Evolutionary conservation across 2,113 vertebrate species (phyloP).

Genomic region (Phalacrocorax carbo): DNA sequence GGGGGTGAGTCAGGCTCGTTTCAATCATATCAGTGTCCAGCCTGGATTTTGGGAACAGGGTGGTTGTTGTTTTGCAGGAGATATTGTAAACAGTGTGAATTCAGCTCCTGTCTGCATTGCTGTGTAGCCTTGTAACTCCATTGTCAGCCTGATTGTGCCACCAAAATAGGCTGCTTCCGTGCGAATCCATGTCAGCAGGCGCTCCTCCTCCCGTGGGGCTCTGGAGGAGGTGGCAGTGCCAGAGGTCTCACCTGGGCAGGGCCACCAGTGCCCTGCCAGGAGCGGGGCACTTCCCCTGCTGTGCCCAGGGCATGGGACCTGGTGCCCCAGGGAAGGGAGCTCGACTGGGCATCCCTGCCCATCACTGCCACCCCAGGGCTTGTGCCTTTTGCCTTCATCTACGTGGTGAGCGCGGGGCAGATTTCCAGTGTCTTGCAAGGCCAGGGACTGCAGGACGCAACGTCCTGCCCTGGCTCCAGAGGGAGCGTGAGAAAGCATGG

Average conservation of each 20-base stretch:
- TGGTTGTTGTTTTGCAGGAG: slow-evolving; percentile 29
- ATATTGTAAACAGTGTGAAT: slow-evolving; percentile 58
- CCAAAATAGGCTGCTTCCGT: slow-evolving; percentile 20
- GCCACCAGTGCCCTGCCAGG: rapidly evolving
- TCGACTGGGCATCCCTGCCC: rapidly evolving
- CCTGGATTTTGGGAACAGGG: slow-evolving; percentile 41
- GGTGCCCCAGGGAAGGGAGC: background rate
- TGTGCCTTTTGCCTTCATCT: background rate
- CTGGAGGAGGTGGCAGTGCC: background rate
- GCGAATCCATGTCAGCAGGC: background rate
- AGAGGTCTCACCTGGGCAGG: background rate
- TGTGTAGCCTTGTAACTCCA: slow-evolving; percentile 47
- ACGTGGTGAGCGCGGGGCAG: rapidly evolving
- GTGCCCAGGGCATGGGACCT: rapidly evolving
- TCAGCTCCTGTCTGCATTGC: background rate
- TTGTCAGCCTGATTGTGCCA: slow-evolving; percentile 9
- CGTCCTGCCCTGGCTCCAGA: background rate
- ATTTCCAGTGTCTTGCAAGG: rapidly evolving
- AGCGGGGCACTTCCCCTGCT: rapidly evolving
- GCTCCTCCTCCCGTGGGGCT: background rate
- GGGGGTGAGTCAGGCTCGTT: background rate
- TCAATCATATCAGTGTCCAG: slow-evolving; percentile 15
- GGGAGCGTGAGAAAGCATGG: rapidly evolving
- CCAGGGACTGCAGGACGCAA: rapidly evolving
- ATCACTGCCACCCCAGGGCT: background rate